Evolutionary conservation across 2,113 vertebrate genomes (phyloP).

Genomic region (Poeciliopsis retropinna): DNA sequence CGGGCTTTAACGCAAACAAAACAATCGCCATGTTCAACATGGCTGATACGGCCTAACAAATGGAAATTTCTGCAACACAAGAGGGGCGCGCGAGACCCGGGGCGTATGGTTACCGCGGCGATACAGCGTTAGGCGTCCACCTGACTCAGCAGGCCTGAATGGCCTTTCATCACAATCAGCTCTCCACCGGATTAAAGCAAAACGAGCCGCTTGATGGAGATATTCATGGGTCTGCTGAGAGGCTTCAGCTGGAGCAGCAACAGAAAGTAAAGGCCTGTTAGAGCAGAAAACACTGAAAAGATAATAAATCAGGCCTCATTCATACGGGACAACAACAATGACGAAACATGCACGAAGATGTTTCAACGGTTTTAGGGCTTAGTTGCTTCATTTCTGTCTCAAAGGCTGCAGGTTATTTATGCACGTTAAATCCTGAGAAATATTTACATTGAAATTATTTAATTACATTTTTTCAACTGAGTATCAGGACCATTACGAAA

Average conservation of each 20-base stretch:
- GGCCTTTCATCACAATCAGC: slow-evolving; percentile 28
- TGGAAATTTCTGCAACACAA: slow-evolving; percentile 70
- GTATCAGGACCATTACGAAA: no score
- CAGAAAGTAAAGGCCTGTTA: neutral
- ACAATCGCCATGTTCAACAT: slow-evolving; percentile 72
- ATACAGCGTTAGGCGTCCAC: slow-evolving; percentile 52
- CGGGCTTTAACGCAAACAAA: slow-evolving; percentile 75
- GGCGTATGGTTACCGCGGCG: slow-evolving; percentile 57
- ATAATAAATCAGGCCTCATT: neutral
- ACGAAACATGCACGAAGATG: neutral
- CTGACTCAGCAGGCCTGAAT: slow-evolving; percentile 61
- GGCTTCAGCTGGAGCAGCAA: neutral
- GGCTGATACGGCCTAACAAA: slow-evolving; percentile 72
- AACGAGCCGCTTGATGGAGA: neutral
- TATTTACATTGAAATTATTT: neutral
- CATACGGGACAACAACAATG: neutral
- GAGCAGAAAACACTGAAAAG: neutral
- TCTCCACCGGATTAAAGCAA: slow-evolving; percentile 31
- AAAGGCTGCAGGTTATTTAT: neutral
- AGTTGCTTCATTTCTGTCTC: neutral
- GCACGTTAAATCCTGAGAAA: neutral
- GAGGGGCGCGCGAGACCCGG: slow-evolving; percentile 43
- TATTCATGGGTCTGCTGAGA: neutral
- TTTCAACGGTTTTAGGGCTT: no score
- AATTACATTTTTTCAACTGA: neutral